Percentiles rank a stretch among this genome's conserved stretches.
These are phyloP conservation scores for Myripristis jacobus DNA, from an alignment of 2,797 vertebrate genomes.

Conservation along the genomic window DNA sequence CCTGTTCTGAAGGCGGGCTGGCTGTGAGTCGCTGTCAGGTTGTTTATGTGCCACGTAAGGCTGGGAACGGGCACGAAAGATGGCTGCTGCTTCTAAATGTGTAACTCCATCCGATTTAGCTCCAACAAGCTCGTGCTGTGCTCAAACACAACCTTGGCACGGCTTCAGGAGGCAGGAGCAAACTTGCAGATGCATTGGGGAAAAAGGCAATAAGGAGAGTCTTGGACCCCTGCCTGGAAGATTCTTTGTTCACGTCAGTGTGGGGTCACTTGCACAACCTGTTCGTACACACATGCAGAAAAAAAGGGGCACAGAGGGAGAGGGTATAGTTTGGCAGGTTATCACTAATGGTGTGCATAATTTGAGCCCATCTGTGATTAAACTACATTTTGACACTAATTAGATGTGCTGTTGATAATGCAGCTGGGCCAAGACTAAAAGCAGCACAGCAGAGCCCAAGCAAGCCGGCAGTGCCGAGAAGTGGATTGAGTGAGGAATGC, in stretches of 20 bases:
- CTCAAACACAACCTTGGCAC: slow-evolving; percentile 47
- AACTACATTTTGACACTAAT: slow-evolving; percentile 74
- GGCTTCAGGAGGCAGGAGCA: slow-evolving; percentile 36
- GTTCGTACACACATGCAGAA: slow-evolving; percentile 9
- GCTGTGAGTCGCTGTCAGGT: slow-evolving; percentile 28
- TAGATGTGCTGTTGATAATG: slow-evolving; percentile 62
- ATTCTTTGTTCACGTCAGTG: slow-evolving; percentile 51
- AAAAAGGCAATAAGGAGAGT: slow-evolving; percentile 8
- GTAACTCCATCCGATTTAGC: slow-evolving; percentile 30
- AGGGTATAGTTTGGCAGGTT: slow-evolving; percentile 18
- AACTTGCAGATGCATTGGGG: slow-evolving; percentile 46
- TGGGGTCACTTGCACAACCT: slow-evolving; percentile 57
- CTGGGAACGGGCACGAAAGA: slow-evolving; percentile 42
- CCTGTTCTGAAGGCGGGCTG: slow-evolving; percentile 36
- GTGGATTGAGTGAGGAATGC: slow-evolving; percentile 30
- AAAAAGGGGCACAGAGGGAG: slow-evolving; percentile 9
- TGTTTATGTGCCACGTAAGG: slow-evolving; percentile 39
- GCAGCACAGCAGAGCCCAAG: slow-evolving; percentile 1
- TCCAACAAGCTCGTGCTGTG: slow-evolving; percentile 21
- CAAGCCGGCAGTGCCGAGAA: slow-evolving; percentile 49
- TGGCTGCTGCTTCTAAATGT: slow-evolving; percentile 38
- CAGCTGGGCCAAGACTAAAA: slow-evolving; percentile 54
- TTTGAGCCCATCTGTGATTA: slow-evolving; percentile 68
- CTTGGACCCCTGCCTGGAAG: slow-evolving; percentile 61
- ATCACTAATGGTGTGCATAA: slow-evolving; percentile 48